These are phyloP conservation scores for Grapholita molesta DNA, from an alignment of 1,140 invertebrate genomes.

Conservation along the genomic window DNA sequence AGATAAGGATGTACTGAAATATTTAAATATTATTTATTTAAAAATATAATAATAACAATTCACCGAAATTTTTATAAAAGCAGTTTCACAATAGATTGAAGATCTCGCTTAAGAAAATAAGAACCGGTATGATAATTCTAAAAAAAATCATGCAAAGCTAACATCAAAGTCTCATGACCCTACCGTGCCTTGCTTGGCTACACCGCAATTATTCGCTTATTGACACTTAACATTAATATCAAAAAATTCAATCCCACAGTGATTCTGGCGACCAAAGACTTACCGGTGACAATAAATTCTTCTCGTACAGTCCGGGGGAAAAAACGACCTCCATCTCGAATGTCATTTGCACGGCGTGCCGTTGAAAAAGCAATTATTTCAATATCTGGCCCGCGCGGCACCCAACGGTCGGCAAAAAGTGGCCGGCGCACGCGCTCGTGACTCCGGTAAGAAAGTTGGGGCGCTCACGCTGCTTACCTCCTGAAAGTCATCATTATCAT, in stretches of 20 bases:
- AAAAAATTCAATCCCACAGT: slow-evolving; percentile 27
- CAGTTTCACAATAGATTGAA: no score
- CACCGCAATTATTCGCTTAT: slow-evolving; percentile 5
- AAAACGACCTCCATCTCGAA: slow-evolving; percentile 76
- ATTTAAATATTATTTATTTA: no score
- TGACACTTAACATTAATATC: slow-evolving; percentile 31
- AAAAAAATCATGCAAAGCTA: neutral
- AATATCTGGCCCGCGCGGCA: slow-evolving; percentile 70
- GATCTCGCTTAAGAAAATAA: neutral
- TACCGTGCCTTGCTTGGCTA: slow-evolving; percentile 7
- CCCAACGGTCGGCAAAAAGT: slow-evolving; percentile 61
- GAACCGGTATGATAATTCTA: neutral
- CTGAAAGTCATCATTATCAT: no score
- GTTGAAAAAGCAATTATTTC: slow-evolving; percentile 77
- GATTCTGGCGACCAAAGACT: slow-evolving; percentile 39
- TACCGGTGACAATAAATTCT: slow-evolving; percentile 65
- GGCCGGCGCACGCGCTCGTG: slow-evolving; percentile 62
- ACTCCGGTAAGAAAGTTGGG: slow-evolving; percentile 59
- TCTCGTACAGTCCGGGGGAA: slow-evolving; percentile 51
- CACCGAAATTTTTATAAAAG: no score
- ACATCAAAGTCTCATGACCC: neutral
- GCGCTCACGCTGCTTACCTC: neutral
- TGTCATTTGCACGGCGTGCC: slow-evolving; percentile 76
- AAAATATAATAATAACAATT: no score
- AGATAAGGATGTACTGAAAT: no score